These are phyloP conservation scores for Aplysia californica DNA, from an alignment of 1,140 invertebrate species.

Conservation along the genomic window DNA sequence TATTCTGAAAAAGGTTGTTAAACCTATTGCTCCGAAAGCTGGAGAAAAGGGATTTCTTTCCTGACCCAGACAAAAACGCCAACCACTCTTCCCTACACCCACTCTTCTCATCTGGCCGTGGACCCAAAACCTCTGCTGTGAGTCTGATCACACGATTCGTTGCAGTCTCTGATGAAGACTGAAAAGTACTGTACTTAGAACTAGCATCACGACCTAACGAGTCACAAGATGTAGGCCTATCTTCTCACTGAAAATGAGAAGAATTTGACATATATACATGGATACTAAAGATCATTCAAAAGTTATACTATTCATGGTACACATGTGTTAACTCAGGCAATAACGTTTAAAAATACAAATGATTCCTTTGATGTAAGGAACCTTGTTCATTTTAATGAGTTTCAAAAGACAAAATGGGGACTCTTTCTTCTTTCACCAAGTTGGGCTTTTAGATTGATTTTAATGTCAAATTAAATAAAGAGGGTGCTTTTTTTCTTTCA, in stretches of 20 bases:
- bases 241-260: neutral
- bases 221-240: neutral
- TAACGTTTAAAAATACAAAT: neutral
- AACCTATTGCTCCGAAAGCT: constrained; percentile 33
- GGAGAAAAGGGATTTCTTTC: constrained; percentile 23
- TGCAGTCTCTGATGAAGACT: constrained; percentile 13
- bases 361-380: too few relatives aligned
- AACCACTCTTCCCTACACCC: constrained; percentile 28
- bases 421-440: too few relatives aligned
- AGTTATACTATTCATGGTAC: too few relatives aligned
- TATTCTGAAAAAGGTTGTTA: constrained; percentile 35
- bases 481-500: too few relatives aligned
- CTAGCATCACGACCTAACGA: too few relatives aligned
- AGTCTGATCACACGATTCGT: constrained; percentile 12
- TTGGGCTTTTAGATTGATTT: too few relatives aligned
- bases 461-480: too few relatives aligned
- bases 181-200: too few relatives aligned
- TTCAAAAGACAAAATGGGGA: too few relatives aligned
- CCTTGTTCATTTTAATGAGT: too few relatives aligned
- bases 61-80: constrained; percentile 18
- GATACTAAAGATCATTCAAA: neutral
- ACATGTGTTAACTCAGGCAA: neutral
- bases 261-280: neutral
- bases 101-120: constrained; percentile 36
- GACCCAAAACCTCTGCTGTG: constrained; percentile 27